phyloP scores from a whole-genome alignment of 2,113 vertebrate genomes.

The Acanthisitta chloris region DNA sequence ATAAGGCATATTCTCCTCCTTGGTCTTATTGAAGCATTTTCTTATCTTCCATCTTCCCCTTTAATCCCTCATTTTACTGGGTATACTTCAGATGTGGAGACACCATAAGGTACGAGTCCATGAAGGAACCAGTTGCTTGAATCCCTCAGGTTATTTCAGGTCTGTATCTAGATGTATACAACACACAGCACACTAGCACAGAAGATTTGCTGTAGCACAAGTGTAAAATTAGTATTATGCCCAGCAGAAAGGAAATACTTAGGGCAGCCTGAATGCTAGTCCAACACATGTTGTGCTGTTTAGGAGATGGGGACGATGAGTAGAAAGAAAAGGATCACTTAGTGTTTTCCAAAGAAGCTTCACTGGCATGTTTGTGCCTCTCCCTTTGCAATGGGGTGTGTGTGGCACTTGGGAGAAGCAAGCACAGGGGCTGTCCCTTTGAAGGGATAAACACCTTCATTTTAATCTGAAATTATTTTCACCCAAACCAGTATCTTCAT shows the following conservation, averaged over 20 bases:
- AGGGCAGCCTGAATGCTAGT: not conserved
- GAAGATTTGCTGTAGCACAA: not conserved
- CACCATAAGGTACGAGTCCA: not conserved
- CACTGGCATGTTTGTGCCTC: not conserved
- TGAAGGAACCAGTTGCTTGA: not conserved
- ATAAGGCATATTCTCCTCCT: not conserved
- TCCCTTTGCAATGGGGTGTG: not conserved
- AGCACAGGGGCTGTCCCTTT: not conserved
- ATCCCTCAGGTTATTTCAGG: not conserved
- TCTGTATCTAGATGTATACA: not conserved
- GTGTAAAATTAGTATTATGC: not conserved
- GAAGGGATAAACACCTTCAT: not conserved
- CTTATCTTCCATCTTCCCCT: not conserved
- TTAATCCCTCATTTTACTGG: not conserved
- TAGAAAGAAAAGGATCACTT: not conserved
- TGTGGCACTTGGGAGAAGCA: not conserved
- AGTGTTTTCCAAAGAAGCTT: not conserved
- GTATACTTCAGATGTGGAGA: not conserved
- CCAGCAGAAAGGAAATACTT: not conserved
- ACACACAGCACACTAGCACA: not conserved
- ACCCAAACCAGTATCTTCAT: not conserved
- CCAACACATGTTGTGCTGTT: not conserved
- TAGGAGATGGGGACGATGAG: not conserved
- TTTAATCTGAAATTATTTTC: not conserved
- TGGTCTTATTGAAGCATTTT: not conserved